A percentile compares a stretch with the other conserved stretches of the same genome.
phyloP scores from a whole-genome alignment of 2,888 invertebrate species.

The Bellardia bayeri region DNA sequence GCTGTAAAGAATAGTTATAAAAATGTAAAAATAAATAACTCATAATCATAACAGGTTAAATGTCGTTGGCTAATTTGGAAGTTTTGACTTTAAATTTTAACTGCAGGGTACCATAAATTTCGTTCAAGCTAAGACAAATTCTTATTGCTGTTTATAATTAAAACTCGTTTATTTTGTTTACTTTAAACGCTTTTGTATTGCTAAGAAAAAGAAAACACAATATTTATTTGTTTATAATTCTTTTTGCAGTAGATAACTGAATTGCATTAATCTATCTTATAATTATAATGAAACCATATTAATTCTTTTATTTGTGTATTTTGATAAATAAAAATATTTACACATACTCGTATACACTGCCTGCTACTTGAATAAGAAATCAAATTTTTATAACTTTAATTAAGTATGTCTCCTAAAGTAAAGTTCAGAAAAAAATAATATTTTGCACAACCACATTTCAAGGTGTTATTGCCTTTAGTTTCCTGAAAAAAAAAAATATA shows the following conservation, averaged over 20 bases:
- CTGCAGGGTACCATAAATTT: neutral
- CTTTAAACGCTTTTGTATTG: neutral
- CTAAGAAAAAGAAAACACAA: neutral
- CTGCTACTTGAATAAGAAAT: too few species aligned
- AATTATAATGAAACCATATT: constrained; percentile 2
- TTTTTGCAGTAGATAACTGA: neutral
- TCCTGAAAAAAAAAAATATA: too few species aligned
- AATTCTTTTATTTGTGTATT: constrained; percentile 3
- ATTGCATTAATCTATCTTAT: constrained; percentile 1
- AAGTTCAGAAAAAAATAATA: too few species aligned
- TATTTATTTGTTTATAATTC: neutral
- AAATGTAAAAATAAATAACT: too few species aligned
- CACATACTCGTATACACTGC: neutral
- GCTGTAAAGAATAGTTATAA: neutral
- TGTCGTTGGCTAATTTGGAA: too few species aligned
- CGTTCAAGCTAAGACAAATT: neutral
- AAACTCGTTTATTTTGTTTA: neutral
- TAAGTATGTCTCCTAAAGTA: too few species aligned
- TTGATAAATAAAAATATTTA: too few species aligned
- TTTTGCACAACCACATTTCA: too few species aligned
- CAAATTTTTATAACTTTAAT: too few species aligned
- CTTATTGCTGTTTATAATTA: neutral
- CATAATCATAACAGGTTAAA: too few species aligned
- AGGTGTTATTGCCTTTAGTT: too few species aligned
- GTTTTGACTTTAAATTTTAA: neutral